A percentile compares a stretch with the other conserved stretches of the same genome.
These are phyloP conservation scores for Parnassius glacialis DNA, from an alignment of 2,888 invertebrate species.

Conservation along the genomic window DNA sequence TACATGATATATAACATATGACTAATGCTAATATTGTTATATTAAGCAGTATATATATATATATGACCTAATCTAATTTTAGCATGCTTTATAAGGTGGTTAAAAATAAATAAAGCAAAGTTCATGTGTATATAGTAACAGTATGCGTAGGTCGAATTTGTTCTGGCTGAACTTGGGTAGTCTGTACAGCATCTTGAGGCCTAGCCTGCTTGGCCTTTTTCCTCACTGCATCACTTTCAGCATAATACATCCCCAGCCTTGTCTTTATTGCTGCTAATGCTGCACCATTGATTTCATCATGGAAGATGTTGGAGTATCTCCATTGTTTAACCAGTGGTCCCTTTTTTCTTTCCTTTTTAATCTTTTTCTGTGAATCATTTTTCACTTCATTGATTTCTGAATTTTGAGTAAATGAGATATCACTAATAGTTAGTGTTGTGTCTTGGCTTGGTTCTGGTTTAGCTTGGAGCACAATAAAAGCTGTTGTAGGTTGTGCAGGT, in stretches of 20 bases:
- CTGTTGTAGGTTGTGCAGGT: constrained; percentile 63
- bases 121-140: constrained; percentile 64
- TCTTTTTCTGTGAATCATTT: constrained; percentile 51
- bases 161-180: constrained; percentile 35
- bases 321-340: constrained; percentile 78
- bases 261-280: constrained; percentile 78
- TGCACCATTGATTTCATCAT: constrained; percentile 78
- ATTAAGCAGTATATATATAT: not conserved
- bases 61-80: constrained; percentile 6
- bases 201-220: constrained; percentile 72
- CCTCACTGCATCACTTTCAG: constrained; percentile 73
- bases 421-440: constrained; percentile 52
- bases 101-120: constrained; percentile 3
- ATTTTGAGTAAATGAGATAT: constrained; percentile 47
- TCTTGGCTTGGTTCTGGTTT: constrained; percentile 65
- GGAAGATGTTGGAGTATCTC: constrained; percentile 80
- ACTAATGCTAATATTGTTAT: constrained; percentile 16
- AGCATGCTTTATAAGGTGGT: constrained; percentile 23
- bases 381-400: constrained; percentile 40
- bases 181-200: constrained; percentile 54
- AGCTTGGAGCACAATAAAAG: constrained; percentile 69
- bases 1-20: not conserved
- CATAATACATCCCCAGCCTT: constrained; percentile 75
- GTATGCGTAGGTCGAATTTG: constrained; percentile 67
- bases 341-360: constrained; percentile 68